phyloP scores from a whole-genome alignment of 2,113 vertebrate genomes.

The Lamprotornis superbus region DNA sequence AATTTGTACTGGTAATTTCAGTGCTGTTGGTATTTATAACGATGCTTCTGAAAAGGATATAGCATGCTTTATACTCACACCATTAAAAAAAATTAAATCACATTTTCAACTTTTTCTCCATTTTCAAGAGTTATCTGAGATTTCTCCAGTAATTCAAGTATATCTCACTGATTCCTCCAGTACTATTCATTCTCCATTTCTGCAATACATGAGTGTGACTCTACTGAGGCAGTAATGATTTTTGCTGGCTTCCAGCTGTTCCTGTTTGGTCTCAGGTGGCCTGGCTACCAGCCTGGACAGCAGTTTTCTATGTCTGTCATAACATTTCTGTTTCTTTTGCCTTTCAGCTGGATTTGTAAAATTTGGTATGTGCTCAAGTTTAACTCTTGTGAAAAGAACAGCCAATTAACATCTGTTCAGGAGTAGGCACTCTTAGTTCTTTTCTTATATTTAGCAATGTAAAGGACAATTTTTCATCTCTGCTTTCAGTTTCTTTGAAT shows the following conservation, averaged over 20 bases:
- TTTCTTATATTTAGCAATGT: not conserved
- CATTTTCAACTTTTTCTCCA: not conserved
- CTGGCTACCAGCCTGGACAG: constrained; percentile 57
- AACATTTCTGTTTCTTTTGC: constrained; percentile 53
- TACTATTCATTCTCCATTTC: not conserved
- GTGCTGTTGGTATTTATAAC: not conserved
- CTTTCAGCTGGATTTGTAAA: constrained; percentile 52
- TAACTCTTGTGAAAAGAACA: constrained; percentile 25
- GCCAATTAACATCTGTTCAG: constrained; percentile 20
- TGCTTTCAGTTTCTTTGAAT: not conserved
- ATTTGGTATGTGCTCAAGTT: constrained; percentile 12
- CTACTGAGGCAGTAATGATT: constrained; percentile 30
- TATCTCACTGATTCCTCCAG: not conserved
- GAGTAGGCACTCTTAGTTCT: not conserved
- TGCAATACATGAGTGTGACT: not conserved
- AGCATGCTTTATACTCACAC: not conserved
- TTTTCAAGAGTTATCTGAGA: not conserved
- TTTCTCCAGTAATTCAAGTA: not conserved
- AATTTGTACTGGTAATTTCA: constrained; percentile 10
- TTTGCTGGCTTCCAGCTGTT: constrained; percentile 57
- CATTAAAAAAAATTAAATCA: not conserved
- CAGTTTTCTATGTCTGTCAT: constrained; percentile 39
- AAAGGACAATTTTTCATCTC: not conserved
- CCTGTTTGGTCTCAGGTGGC: constrained; percentile 61
- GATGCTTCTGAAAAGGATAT: not conserved